Conservation (phyloP, 2,797 vertebrate species). For the Threskiornis aethiopicus region DNA sequence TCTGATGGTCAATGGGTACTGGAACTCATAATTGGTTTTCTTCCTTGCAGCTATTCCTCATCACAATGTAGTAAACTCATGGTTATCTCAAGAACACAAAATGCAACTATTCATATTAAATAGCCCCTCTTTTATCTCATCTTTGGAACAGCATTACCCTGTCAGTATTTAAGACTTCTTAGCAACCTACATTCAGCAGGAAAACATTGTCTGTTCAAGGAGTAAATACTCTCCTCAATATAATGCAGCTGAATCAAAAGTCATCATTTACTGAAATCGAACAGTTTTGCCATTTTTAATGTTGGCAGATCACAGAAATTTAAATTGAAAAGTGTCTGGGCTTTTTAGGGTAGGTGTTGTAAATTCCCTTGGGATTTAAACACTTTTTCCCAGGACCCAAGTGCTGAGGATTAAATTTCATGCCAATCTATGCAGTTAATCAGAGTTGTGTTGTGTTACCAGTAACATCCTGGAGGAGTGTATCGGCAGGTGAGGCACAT, state of each 20-base stretch:
- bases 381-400: background rate
- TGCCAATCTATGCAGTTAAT: background rate
- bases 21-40: background rate
- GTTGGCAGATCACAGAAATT: background rate
- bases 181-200: background rate
- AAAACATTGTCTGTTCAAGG: background rate
- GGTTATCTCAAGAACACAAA: background rate
- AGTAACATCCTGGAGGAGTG: background rate
- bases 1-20: background rate
- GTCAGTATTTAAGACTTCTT: background rate
- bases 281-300: background rate
- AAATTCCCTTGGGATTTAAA: background rate
- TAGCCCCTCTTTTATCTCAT: background rate
- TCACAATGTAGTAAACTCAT: background rate
- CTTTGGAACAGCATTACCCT: background rate
- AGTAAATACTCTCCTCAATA: background rate
- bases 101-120: background rate
- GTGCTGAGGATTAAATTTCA: background rate
- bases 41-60: background rate
- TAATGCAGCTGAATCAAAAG: background rate
- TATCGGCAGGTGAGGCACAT: background rate
- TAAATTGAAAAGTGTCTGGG: background rate
- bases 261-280: background rate
- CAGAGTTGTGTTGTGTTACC: background rate
- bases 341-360: background rate